Conservation (phyloP, 2,113 vertebrate genomes). For the Gnathonemus echidnorhynchus region DNA sequence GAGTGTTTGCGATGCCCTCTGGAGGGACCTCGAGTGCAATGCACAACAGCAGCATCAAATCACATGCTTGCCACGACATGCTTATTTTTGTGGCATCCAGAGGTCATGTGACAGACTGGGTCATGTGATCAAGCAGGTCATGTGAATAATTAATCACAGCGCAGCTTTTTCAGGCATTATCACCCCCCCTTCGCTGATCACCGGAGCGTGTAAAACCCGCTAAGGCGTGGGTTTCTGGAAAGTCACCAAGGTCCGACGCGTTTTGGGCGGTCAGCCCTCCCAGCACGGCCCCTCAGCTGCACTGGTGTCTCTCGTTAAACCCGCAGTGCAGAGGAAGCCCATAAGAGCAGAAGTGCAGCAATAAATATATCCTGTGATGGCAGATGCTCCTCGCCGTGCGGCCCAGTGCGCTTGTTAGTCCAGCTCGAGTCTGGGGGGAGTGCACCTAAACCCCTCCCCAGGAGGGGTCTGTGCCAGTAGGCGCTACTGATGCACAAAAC, state of each 20-base stretch:
- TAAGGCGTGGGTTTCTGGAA: neutral
- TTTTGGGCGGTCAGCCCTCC: neutral
- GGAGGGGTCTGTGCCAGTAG: neutral
- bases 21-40: neutral
- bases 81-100: neutral
- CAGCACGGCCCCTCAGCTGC: neutral
- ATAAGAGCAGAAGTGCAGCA: neutral
- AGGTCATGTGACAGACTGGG: neutral
- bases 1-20: neutral
- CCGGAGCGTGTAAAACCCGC: neutral
- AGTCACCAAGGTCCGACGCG: neutral
- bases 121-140: neutral
- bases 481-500: neutral
- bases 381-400: neutral
- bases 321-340: neutral
- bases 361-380: neutral
- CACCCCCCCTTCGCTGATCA: neutral
- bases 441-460: neutral
- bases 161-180: neutral
- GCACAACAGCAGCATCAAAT: neutral
- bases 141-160: neutral
- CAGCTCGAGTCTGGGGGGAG: neutral
- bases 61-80: neutral
- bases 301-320: neutral
- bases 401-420: neutral